phyloP scores from a whole-genome alignment of 2,888 invertebrate species.

The Steromphala cineraria region DNA sequence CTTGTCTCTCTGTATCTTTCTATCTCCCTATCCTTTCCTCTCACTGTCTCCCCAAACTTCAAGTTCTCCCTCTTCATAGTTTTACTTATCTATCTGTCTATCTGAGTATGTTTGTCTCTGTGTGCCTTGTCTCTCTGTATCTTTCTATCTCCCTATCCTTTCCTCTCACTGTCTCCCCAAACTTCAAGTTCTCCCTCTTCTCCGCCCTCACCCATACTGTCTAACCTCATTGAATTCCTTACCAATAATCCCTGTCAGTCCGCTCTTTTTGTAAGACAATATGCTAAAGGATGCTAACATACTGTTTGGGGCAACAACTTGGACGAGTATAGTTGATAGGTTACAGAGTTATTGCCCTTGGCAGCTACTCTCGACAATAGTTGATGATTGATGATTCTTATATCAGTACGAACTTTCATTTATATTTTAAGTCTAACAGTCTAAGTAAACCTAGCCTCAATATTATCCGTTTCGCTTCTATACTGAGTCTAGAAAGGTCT shows the following conservation, averaged over 20 bases:
- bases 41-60: background rate
- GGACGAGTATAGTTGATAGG: background rate
- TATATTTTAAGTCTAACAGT: no score
- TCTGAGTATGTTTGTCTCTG: slow-evolving; percentile 21
- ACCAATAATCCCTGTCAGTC: no score
- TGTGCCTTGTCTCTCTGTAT: background rate
- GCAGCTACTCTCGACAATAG: background rate
- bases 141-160: background rate
- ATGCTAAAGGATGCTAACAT: no score
- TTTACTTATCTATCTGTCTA: slow-evolving; percentile 18
- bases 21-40: background rate
- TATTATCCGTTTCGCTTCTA: no score
- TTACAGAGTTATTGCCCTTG: background rate
- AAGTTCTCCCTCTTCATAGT: background rate
- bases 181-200: background rate
- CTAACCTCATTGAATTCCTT: background rate
- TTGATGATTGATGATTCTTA: no score
- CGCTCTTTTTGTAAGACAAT: no score
- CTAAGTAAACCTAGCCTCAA: no score
- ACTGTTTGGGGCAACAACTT: background rate
- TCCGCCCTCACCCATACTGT: background rate
- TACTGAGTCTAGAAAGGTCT: no score
- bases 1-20: background rate
- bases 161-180: background rate
- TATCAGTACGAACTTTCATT: background rate